Evolutionary conservation across 2,113 vertebrate genomes (phyloP), one percentile per base, ranked within the genome.

Genomic region (Pungitius pungitius): DNA sequence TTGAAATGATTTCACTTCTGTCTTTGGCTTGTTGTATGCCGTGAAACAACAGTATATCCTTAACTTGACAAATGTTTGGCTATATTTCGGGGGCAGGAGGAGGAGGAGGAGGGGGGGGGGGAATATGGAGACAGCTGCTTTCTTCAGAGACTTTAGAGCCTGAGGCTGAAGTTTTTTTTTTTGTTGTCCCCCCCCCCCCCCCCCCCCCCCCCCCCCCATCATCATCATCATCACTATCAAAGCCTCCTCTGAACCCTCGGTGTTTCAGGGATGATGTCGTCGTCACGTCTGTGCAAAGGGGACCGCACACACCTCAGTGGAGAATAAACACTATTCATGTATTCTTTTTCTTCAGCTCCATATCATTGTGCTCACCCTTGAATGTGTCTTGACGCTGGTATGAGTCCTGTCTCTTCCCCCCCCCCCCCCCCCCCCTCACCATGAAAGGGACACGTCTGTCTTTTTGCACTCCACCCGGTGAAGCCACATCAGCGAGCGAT

Each of bases 231-330:
- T 77, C 80, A 84, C 86, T 67, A 70, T 87, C 73, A 35, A 61
- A 84, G 83, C 84, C 84, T 62, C 82, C 73, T 45, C 73, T 51
- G 56, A 89, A 81, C 74, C 89, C 82, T 82, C 83, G 57, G 77
- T 73, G 75, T 90, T 92, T 92, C 91, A 92, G 91, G 91, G 91
- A 91, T 87, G 89, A 88, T 66, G 75, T 85, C 39, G 75, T 85
- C 39, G 69, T 87, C 80, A 47, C 74, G 73, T 65, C 80, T 33
- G 81, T 80, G 84, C 72, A 73, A 91, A 88, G 87, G 51, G 87
- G 88, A 90, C 89, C 81, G 84, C 87, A 22, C 69, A 89, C 85
- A 91, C 90, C 89, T 92, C 89, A 91, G 75, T 9, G 80, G 82
- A 89, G 81, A 89, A 83, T 86, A 82, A 86, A 90, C 90, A 87